A percentile compares a stretch with the other conserved stretches of the same genome.
Evolutionary conservation across 2,888 invertebrate genomes (phyloP).

Genomic region (Oligia strigilis): DNA sequence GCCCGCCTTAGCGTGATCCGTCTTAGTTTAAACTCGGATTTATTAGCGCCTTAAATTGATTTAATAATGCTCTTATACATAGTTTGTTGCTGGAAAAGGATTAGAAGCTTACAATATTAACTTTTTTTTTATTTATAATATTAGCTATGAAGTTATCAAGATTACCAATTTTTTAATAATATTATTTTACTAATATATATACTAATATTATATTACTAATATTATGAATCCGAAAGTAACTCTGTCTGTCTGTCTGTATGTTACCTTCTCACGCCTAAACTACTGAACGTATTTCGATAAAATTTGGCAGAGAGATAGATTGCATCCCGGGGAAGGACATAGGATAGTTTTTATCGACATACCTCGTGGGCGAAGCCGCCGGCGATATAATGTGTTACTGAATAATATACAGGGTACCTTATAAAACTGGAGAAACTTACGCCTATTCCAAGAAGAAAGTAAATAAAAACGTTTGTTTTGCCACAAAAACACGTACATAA

Average conservation of each 20-base stretch:
- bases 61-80: conserved; percentile 62
- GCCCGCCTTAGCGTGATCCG: conserved; percentile 79
- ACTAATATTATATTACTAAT: too few species aligned
- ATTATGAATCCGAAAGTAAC: too few species aligned
- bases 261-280: too few species aligned
- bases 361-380: too few species aligned
- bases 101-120: not conserved
- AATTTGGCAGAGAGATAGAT: too few species aligned
- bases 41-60: conserved; percentile 78
- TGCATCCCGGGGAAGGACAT: too few species aligned
- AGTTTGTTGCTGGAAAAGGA: conserved; percentile 16
- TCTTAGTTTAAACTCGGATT: conserved; percentile 83
- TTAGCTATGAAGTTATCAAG: not conserved
- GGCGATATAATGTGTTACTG: too few species aligned
- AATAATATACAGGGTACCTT: not conserved
- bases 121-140: not conserved
- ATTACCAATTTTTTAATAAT: not conserved
- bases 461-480: not conserved
- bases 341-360: too few species aligned
- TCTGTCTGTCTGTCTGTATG: too few species aligned
- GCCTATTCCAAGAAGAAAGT: not conserved
- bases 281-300: too few species aligned
- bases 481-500: not conserved
- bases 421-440: not conserved
- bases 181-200: too few species aligned